Evolutionary conservation across 2,113 vertebrate species (phyloP).

Genomic region (Sylvia atricapilla): DNA sequence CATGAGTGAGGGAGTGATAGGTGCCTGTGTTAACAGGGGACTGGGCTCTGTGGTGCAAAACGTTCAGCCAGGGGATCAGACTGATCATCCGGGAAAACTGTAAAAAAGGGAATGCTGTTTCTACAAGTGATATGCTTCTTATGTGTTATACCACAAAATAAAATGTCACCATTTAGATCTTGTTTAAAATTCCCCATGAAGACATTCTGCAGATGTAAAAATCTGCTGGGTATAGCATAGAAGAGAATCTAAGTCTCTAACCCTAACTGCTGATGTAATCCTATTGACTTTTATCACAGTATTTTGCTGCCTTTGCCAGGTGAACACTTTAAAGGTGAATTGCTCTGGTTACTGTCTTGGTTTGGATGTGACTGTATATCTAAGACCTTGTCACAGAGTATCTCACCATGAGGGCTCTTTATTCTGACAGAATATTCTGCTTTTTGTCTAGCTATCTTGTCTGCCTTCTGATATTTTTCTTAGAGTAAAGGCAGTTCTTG

Average conservation of each 20-base stretch:
- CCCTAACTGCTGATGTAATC: not conserved
- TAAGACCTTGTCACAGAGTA: not conserved
- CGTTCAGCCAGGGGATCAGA: rapidly evolving
- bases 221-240: not conserved
- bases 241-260: not conserved
- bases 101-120: not conserved
- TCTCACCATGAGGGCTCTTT: not conserved
- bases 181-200: not conserved
- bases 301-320: not conserved
- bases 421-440: not conserved
- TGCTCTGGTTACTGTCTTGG: not conserved
- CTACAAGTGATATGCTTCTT: not conserved
- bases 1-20: not conserved
- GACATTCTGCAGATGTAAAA: not conserved
- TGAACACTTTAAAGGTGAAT: not conserved
- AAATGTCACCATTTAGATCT: not conserved
- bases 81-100: not conserved
- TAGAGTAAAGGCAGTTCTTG: not conserved
- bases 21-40: not conserved
- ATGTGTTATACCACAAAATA: not conserved
- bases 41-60: not conserved
- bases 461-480: not conserved
- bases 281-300: not conserved
- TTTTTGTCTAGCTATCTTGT: not conserved
- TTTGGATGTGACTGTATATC: not conserved